phyloP scores from a whole-genome alignment of 2,113 vertebrate species.

The Gallinago media region DNA sequence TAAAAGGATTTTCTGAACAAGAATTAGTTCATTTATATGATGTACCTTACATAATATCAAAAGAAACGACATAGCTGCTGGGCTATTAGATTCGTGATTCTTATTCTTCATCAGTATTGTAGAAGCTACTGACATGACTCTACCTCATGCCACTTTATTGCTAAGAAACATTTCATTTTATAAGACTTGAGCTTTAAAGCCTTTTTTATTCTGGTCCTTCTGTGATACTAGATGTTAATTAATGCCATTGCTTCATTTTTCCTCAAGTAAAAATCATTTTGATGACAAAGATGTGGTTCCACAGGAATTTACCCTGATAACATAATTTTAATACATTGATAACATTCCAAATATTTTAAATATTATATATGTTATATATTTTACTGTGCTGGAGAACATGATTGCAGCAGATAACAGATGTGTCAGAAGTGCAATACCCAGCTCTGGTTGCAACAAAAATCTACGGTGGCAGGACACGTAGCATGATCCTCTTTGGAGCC shows the following conservation, averaged over 20 bases:
- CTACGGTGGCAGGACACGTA: background rate
- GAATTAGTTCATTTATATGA: conserved; percentile 45
- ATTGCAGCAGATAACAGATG: background rate
- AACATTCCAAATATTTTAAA: background rate
- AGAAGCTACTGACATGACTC: background rate
- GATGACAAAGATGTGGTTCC: too few relatives aligned
- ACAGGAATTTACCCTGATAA: too few relatives aligned
- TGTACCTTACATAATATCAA: conserved; percentile 39
- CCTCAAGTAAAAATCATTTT: background rate
- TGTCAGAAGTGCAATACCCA: background rate
- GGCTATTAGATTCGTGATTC: background rate
- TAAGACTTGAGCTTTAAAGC: background rate
- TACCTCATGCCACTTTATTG: background rate
- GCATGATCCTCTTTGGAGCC: background rate
- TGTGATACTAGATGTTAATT: background rate
- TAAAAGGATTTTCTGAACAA: conserved; percentile 52
- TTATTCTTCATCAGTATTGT: background rate
- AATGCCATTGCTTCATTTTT: background rate
- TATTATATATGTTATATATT: background rate
- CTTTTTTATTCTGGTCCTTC: background rate
- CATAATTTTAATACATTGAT: background rate
- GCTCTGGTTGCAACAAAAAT: background rate
- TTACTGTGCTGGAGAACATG: background rate
- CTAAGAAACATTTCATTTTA: background rate
- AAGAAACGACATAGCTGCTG: conserved; percentile 13